Evolutionary conservation across 2,113 vertebrate species (phyloP).

Genomic region (Sprattus sprattus): DNA sequence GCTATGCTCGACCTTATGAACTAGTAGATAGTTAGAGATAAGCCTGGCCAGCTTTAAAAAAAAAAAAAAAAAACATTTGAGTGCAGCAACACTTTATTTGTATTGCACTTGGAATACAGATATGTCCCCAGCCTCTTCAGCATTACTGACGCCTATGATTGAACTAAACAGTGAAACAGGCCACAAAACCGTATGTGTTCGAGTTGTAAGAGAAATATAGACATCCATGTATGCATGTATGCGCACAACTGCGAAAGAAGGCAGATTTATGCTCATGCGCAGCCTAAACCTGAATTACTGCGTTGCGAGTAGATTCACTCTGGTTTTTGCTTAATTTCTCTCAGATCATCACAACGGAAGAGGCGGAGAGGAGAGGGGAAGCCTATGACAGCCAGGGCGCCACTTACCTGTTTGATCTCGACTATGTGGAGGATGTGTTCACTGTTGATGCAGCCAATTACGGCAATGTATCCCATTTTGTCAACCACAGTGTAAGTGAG

Average conservation of each 20-base stretch:
- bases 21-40: no score
- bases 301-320: neutral
- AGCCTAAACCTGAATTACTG: neutral
- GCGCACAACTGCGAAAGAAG: neutral
- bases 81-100: no score
- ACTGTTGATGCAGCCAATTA: conserved; percentile 88
- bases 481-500: conserved; percentile 89
- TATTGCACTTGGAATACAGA: no score
- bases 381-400: conserved; percentile 86
- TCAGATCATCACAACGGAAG: conserved; percentile 91
- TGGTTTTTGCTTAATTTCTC: neutral
- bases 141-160: no score
- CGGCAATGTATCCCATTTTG: conserved; percentile 93
- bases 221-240: neutral
- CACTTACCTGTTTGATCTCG: conserved; percentile 92
- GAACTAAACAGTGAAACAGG: no score
- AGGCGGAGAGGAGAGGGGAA: conserved; percentile 84
- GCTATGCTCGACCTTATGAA: no score
- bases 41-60: no score
- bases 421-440: conserved; percentile 92
- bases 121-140: no score
- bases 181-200: no score
- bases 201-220: neutral
- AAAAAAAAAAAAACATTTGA: no score
- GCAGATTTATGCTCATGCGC: neutral